A percentile compares a stretch with the other conserved stretches of the same genome.
Evolutionary conservation across 2,888 invertebrate genomes (phyloP).

Genomic region (Calameuta idolon): DNA sequence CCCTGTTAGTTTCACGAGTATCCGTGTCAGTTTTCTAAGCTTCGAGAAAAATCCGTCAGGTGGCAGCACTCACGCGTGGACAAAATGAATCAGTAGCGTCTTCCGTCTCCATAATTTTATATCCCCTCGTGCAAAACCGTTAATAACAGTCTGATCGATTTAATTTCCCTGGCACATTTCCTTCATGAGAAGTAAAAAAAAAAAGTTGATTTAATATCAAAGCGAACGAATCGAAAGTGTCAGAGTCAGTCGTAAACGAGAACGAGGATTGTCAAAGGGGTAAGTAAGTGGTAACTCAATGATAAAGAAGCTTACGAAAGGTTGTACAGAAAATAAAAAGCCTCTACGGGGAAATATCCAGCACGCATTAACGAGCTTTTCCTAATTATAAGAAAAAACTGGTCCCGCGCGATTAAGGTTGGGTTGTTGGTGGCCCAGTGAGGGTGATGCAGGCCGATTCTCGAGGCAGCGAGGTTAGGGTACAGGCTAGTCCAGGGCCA

Average conservation of each 20-base stretch:
- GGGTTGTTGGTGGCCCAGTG: conserved; percentile 28
- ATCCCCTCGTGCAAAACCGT: background rate
- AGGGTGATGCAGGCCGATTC: conserved; percentile 23
- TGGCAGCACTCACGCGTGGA: background rate
- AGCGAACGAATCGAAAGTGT: background rate
- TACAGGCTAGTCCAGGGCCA: conserved; percentile 26
- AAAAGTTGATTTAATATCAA: background rate
- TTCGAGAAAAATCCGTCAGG: background rate
- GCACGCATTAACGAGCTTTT: conserved; percentile 63
- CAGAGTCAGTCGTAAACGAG: background rate
- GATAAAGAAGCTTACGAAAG: background rate
- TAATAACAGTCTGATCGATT: background rate
- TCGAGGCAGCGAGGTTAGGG: conserved; percentile 40
- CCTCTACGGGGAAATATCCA: conserved; percentile 39
- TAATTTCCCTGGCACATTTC: background rate
- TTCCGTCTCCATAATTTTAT: background rate
- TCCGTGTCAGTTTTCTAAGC: background rate
- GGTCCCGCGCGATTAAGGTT: conserved; percentile 58
- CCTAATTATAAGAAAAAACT: conserved; percentile 64
- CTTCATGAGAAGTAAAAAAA: background rate
- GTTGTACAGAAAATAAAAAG: background rate
- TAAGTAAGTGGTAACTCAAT: background rate
- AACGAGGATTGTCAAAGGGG: background rate
- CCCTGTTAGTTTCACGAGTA: no score
- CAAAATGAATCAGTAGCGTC: background rate